phyloP scores from a whole-genome alignment of 2,113 vertebrate species.

The Xiphias gladius region DNA sequence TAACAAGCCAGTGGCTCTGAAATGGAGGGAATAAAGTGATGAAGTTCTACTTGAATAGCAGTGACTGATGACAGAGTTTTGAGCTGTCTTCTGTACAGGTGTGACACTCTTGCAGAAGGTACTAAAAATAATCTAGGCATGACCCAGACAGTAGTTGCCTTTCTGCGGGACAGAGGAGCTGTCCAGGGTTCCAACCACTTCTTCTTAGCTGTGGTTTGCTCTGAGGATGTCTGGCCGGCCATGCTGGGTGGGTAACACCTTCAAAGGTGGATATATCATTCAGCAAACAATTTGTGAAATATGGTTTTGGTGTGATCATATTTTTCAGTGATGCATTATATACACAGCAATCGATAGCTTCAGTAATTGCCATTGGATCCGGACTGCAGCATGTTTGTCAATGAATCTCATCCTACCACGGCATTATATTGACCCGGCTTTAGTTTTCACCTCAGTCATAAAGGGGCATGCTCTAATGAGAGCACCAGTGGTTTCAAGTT shows the following conservation, averaged over 20 bases:
- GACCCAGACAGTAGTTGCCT: background rate
- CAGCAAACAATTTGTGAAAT: slow-evolving; percentile 50
- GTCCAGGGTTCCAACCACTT: slow-evolving; percentile 68
- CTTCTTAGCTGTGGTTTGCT: background rate
- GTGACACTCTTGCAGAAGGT: slow-evolving; percentile 19
- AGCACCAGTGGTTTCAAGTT: slow-evolving; percentile 18
- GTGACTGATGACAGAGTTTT: slow-evolving; percentile 49
- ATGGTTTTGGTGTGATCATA: slow-evolving; percentile 35
- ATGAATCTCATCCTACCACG: slow-evolving; percentile 67
- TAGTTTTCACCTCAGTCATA: slow-evolving; percentile 40
- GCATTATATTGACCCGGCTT: slow-evolving; percentile 66
- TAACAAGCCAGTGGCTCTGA: slow-evolving; percentile 34
- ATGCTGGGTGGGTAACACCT: background rate
- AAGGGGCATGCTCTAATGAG: slow-evolving; percentile 44
- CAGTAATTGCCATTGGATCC: slow-evolving; percentile 68
- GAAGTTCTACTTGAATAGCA: slow-evolving; percentile 40
- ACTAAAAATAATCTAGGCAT: background rate
- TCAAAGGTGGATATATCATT: slow-evolving; percentile 20
- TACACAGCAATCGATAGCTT: slow-evolving; percentile 68
- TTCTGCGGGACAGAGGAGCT: slow-evolving; percentile 56
- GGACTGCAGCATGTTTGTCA: slow-evolving; percentile 63
- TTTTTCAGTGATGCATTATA: slow-evolving; percentile 55
- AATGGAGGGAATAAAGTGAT: slow-evolving; percentile 25
- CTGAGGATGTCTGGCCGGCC: slow-evolving; percentile 2
- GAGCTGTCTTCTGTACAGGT: slow-evolving; percentile 46